Conservation (phyloP, 2,113 vertebrate species). For the Salvelinus fontinalis region DNA sequence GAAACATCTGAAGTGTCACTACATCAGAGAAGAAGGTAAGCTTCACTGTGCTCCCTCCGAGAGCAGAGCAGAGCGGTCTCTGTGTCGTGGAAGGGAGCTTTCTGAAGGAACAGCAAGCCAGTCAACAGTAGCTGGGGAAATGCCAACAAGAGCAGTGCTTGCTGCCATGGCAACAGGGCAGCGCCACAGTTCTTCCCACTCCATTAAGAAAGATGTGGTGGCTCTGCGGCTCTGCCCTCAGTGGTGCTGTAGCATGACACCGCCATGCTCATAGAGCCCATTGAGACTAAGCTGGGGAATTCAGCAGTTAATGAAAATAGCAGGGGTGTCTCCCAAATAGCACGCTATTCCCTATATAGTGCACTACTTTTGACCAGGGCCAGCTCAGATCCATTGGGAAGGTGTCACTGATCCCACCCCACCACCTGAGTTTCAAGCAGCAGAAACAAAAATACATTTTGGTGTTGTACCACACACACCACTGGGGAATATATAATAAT, state of each 20-base stretch:
- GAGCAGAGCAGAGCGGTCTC: conserved; percentile 26
- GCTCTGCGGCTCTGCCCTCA: conserved; percentile 60
- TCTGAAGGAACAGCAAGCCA: conserved; percentile 50
- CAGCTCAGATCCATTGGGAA: no score
- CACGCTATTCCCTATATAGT: no score
- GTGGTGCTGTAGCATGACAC: conserved; percentile 67
- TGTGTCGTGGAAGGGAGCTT: conserved; percentile 35
- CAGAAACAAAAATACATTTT: no score
- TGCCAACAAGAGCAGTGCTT: conserved; percentile 58
- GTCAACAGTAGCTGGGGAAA: conserved; percentile 70
- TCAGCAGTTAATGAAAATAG: conserved; percentile 15
- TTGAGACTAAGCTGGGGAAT: conserved; percentile 59
- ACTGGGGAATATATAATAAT: no score
- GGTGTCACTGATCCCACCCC: no score
- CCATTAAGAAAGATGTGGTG: conserved; percentile 71
- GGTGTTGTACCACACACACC: no score
- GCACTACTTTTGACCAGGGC: no score
- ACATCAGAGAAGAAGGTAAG: conserved; percentile 47
- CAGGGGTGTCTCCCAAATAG: no score
- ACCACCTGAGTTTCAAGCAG: no score
- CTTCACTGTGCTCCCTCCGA: conserved; percentile 19
- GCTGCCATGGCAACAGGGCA: conserved; percentile 78
- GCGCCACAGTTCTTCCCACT: conserved; percentile 68
- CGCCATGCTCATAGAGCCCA: conserved; percentile 59
- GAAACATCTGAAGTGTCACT: no score